Conservation (phyloP, 2,797 vertebrate species). For the Chaenodraco wilsoni region DNA sequence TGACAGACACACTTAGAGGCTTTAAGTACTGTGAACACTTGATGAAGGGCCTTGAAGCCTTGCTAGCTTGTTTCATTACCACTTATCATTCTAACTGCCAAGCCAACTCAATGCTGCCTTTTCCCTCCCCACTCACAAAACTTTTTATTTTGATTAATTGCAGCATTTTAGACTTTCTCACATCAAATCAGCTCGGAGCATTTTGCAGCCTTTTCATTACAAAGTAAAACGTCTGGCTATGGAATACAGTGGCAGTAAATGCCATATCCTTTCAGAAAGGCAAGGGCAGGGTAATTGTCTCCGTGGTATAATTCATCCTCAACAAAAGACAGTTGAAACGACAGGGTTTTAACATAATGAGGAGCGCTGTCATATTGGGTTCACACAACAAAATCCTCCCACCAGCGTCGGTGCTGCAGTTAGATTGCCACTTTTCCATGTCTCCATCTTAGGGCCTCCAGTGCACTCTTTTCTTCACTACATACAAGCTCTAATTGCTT, state of each 20-base stretch:
- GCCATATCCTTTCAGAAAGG: conserved; percentile 73
- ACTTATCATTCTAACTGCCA: conserved; percentile 43
- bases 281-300: conserved; percentile 77
- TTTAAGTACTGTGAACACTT: conserved; percentile 39
- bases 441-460: conserved; percentile 58
- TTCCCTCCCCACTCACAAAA: conserved; percentile 14
- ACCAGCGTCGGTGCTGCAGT: conserved; percentile 41
- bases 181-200: conserved; percentile 54
- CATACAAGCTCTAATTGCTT: conserved; percentile 66
- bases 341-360: conserved; percentile 78
- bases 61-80: conserved; percentile 59
- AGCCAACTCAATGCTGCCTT: conserved; percentile 25
- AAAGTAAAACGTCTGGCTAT: conserved; percentile 61
- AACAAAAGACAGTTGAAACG: conserved; percentile 78
- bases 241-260: conserved; percentile 73
- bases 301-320: conserved; percentile 69
- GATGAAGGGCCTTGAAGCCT: conserved; percentile 51
- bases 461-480: conserved; percentile 60
- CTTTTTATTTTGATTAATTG: conserved; percentile 70
- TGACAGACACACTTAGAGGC: conserved; percentile 52
- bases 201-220: conserved; percentile 68
- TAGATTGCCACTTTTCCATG: conserved; percentile 58
- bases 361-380: conserved; percentile 62
- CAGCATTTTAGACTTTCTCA: conserved; percentile 65
- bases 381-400: conserved; percentile 49